These are phyloP conservation scores for Lagopus muta DNA, from an alignment of 2,113 vertebrate genomes.

Conservation along the genomic window DNA sequence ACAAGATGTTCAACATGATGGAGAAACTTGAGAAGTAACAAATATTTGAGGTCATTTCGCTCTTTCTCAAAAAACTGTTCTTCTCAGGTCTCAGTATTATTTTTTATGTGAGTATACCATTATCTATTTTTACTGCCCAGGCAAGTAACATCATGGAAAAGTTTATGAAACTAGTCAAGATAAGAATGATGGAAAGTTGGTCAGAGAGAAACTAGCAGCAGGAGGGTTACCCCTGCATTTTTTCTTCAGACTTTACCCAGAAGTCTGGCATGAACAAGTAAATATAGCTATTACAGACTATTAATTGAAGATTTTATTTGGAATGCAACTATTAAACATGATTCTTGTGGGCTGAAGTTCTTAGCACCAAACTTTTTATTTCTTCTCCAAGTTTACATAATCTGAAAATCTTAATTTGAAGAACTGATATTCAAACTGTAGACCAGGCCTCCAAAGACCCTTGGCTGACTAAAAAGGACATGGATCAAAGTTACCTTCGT, in stretches of 20 bases:
- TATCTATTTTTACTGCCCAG: neutral
- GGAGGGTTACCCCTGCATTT: accelerated
- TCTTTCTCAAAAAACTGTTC: neutral
- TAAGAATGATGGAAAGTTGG: neutral
- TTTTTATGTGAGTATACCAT: neutral
- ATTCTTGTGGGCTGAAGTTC: neutral
- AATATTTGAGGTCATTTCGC: neutral
- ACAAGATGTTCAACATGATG: conserved; percentile 35
- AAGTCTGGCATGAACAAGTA: neutral
- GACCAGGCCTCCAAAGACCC: neutral
- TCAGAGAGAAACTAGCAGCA: neutral
- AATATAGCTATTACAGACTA: neutral
- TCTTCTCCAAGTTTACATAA: neutral
- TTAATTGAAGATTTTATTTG: conserved; percentile 33
- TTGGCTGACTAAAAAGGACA: neutral
- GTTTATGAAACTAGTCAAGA: neutral
- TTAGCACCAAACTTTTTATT: neutral
- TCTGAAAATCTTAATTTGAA: neutral
- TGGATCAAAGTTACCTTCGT: neutral
- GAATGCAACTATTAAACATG: conserved; percentile 11
- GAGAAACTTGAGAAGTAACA: neutral
- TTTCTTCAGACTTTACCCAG: conserved; percentile 1
- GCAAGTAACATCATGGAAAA: neutral
- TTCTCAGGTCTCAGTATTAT: neutral
- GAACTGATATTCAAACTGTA: neutral